Percentiles rank a stretch among this genome's conserved stretches.
Conservation (phyloP, 2,113 vertebrate genomes). For the Sylvia atricapilla region DNA sequence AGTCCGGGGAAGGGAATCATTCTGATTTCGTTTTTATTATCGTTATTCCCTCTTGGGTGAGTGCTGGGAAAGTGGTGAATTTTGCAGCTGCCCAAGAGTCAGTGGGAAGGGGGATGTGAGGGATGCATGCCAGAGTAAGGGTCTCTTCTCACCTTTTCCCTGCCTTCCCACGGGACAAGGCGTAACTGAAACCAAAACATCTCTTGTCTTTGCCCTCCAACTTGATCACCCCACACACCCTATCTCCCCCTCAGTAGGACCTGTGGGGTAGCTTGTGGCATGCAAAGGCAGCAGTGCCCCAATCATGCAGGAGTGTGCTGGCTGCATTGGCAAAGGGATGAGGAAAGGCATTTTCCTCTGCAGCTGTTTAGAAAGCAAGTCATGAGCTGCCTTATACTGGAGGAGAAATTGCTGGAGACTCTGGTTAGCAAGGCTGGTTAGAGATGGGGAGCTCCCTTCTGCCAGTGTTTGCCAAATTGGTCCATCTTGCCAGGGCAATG, state of each 20-base stretch:
- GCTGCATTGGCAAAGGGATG: background rate
- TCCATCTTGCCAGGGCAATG: background rate
- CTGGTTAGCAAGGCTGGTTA: background rate
- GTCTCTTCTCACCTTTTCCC: conserved; percentile 21
- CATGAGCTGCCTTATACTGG: background rate
- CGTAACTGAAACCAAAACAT: background rate
- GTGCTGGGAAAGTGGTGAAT: conserved; percentile 52
- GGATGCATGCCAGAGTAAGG: background rate
- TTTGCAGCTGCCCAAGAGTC: conserved; percentile 41
- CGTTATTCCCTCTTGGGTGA: conserved; percentile 20
- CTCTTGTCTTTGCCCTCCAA: background rate
- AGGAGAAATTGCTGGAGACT: background rate
- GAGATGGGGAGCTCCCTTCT: background rate
- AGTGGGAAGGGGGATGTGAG: background rate
- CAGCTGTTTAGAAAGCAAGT: background rate
- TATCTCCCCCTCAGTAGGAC: background rate
- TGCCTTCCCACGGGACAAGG: background rate
- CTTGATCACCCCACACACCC: background rate
- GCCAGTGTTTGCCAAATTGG: background rate
- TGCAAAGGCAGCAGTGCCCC: background rate
- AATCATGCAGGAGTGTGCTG: background rate
- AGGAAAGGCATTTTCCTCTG: background rate
- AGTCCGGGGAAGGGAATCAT: conserved; percentile 13
- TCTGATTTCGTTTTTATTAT: conserved; percentile 65
- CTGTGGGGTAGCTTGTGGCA: background rate